A percentile compares a stretch with the other conserved stretches of the same genome.
phyloP scores from a whole-genome alignment of 2,113 vertebrate species.

The Falcunculus frontatus region DNA sequence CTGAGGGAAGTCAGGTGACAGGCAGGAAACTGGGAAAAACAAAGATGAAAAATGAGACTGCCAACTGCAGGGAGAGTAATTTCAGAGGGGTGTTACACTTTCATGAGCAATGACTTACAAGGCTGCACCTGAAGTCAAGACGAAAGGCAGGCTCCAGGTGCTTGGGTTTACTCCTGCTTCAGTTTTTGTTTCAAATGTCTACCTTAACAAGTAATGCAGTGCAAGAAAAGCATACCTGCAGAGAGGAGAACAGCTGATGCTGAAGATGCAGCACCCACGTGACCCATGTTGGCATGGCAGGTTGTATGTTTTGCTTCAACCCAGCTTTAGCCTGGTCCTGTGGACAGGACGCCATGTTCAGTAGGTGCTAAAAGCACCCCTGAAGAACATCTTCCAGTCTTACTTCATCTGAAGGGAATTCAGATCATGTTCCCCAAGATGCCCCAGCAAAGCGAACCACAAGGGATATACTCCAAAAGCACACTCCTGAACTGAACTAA shows the following conservation, averaged over 20 bases:
- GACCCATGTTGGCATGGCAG: not conserved
- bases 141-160: not conserved
- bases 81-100: not conserved
- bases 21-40: not conserved
- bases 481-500: not conserved
- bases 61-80: not conserved
- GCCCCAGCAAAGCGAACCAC: not conserved
- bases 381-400: not conserved
- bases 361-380: not conserved
- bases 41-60: not conserved
- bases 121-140: not conserved
- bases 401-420: not conserved
- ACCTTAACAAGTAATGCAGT: not conserved
- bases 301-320: not conserved
- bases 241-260: not conserved
- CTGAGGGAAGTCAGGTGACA: not conserved
- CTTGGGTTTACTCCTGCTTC: not conserved
- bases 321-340: not conserved
- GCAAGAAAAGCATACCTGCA: not conserved
- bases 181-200: not conserved
- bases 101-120: rapidly evolving
- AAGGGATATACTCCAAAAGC: not conserved
- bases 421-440: not conserved
- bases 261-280: not conserved
- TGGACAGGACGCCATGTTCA: not conserved